Conservation (phyloP, 2,797 vertebrate species). For the Aselliscus stoliczkanus region DNA sequence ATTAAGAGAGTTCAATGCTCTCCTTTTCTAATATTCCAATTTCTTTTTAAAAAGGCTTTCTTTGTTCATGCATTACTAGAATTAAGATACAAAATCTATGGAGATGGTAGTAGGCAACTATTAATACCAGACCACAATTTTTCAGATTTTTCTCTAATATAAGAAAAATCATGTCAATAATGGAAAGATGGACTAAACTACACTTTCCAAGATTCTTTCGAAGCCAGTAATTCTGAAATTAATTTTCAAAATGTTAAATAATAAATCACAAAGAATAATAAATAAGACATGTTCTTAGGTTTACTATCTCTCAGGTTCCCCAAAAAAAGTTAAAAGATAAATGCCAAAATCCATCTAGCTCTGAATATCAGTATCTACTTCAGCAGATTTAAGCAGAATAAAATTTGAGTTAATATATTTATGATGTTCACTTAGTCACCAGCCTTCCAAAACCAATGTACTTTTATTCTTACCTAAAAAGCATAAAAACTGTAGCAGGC, state of each 20-base stretch:
- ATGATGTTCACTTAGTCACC: not conserved
- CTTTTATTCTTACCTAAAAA: constrained; percentile 87
- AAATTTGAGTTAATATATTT: not conserved
- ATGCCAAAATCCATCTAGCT: not conserved
- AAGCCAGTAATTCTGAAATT: constrained; percentile 1
- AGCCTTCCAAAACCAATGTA: constrained; percentile 1
- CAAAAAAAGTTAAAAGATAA: not conserved
- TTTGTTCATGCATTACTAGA: not conserved
- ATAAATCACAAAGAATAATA: not conserved
- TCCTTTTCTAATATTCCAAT: not conserved
- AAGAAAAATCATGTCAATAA: constrained; percentile 12
- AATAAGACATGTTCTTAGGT: not conserved
- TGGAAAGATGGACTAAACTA: not conserved
- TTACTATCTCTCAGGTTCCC: not conserved
- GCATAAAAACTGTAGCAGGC: constrained; percentile 98
- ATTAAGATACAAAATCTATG: not conserved
- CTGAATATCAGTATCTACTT: not conserved
- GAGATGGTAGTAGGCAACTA: not conserved
- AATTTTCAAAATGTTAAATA: constrained; percentile 27
- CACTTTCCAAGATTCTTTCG: not conserved
- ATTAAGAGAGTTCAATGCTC: not conserved
- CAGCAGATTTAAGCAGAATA: not conserved
- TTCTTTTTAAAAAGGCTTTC: not conserved
- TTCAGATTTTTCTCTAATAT: not conserved
- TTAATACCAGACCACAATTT: not conserved